Conservation (phyloP, 2,888 invertebrate species). For the Parnassius mnemosyne region DNA sequence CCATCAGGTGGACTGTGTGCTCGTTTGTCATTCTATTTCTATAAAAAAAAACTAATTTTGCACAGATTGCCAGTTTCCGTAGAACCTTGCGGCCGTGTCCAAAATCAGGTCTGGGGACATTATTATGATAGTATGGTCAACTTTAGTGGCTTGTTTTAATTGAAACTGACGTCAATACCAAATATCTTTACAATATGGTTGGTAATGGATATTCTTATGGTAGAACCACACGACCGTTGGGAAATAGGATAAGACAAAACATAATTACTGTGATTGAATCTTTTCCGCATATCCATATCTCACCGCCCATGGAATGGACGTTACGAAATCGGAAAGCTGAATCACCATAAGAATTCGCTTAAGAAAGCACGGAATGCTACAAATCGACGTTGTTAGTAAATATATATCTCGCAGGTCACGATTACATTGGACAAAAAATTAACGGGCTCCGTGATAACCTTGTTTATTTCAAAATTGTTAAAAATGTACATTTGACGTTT, state of each 20-base stretch:
- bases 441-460: slow-evolving; percentile 24
- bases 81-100: no score
- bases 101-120: no score
- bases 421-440: slow-evolving; percentile 10
- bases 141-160: no score
- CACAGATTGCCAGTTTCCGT: no score
- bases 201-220: no score
- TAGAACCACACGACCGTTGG: background rate
- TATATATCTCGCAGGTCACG: slow-evolving; percentile 23
- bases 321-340: slow-evolving; percentile 24
- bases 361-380: slow-evolving; percentile 24
- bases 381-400: slow-evolving; percentile 27
- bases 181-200: no score
- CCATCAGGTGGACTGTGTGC: no score
- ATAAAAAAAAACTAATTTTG: no score
- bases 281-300: slow-evolving; percentile 17
- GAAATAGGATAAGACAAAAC: slow-evolving; percentile 4
- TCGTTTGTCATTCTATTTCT: no score
- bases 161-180: no score
- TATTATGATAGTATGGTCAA: no score
- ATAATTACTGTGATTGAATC: background rate
- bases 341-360: slow-evolving; percentile 25
- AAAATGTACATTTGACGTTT: slow-evolving; percentile 31
- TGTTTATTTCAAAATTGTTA: slow-evolving; percentile 26
- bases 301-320: slow-evolving; percentile 9